Percentiles rank a stretch among this genome's conserved stretches.
These are phyloP conservation scores for Marisa cornuarietis DNA, from an alignment of 1,140 invertebrate species.

Conservation along the genomic window DNA sequence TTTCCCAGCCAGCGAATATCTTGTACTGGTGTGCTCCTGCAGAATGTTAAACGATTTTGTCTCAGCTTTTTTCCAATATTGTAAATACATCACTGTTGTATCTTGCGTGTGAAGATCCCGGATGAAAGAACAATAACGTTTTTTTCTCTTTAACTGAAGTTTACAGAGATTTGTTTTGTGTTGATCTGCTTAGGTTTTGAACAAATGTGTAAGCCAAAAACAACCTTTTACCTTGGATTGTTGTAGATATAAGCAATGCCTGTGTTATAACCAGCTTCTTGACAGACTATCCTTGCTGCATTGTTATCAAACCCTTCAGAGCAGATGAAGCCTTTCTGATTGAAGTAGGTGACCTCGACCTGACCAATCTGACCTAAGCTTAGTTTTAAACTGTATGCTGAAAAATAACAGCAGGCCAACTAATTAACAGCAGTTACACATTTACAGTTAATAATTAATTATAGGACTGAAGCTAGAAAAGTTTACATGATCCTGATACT, in stretches of 20 bases:
- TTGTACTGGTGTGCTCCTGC: background rate
- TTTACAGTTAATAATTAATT: background rate
- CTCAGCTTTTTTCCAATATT: too few relatives aligned
- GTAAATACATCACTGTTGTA: too few relatives aligned
- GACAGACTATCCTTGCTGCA: conserved; percentile 56
- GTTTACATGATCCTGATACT: too few relatives aligned
- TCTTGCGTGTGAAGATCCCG: too few relatives aligned
- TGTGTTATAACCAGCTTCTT: conserved; percentile 41
- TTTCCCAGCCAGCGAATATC: conserved; percentile 18
- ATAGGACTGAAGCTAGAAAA: too few relatives aligned
- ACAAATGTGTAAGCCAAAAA: too few relatives aligned
- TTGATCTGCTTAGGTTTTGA: too few relatives aligned
- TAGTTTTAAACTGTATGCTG: conserved; percentile 41
- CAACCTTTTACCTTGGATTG: too few relatives aligned
- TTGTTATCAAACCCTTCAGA: conserved; percentile 47
- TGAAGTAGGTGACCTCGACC: conserved; percentile 38
- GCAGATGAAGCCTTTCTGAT: conserved; percentile 52
- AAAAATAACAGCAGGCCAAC: conserved; percentile 11
- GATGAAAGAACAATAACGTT: too few relatives aligned
- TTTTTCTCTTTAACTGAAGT: too few relatives aligned
- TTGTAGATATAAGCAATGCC: conserved; percentile 45
- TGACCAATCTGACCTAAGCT: conserved; percentile 39
- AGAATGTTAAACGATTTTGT: too few relatives aligned
- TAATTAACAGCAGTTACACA: background rate
- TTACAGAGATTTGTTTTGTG: too few relatives aligned